Base-by-base conservation (phyloP, 1,140 invertebrate species). In the Hyphantria cunea region DNA sequence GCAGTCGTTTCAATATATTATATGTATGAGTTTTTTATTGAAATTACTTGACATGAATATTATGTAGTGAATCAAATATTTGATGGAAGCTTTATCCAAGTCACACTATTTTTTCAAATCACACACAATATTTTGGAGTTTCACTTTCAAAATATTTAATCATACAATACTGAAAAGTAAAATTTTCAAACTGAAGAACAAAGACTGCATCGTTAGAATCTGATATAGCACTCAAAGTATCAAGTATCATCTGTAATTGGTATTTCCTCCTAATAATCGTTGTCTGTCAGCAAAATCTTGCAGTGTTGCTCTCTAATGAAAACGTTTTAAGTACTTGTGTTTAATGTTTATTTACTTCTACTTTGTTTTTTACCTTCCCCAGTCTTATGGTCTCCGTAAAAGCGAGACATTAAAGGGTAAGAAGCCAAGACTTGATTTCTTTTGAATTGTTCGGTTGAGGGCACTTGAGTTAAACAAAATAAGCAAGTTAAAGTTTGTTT, bases 231-330 rank as follows among this genome's bases (percentile, higher is more conserved):
- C 66, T 60, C 58, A 64, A 59, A 50, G 45, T 50, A 42, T 67
- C 71, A 73, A 76, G 70, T 82, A 79, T 86, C 84, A 85, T 74
- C 79, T 68, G 71, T 89, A 84, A 89, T 86, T 86, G 86, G 86
- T 82, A 84, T 84, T 89, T 80, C 76, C 75, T 72, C 49, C 66
- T 64, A 80, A 77, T 80, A 85, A 85, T 80, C 76, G 79, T 68
- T 72, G 74, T 70, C 66, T 70, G 68, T 58, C 53, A 51, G 65
- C 75, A 77, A 80, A 80, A 15, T 25, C 81, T 85, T 86, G 80
- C 82, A 85, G 82, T 78, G 73, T 80, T 84, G 76, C 74, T 73
- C 72, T 71, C 79, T 84, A 84, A 87, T 87, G 76, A 86, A 86
- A 84, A 82, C 72, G 75, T 77, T 80, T 78, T 75, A 80, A 87